Evolutionary conservation across 2,113 vertebrate genomes (phyloP), one percentile per base, ranked within the genome.

Genomic region (Monarcha castaneiventris): DNA sequence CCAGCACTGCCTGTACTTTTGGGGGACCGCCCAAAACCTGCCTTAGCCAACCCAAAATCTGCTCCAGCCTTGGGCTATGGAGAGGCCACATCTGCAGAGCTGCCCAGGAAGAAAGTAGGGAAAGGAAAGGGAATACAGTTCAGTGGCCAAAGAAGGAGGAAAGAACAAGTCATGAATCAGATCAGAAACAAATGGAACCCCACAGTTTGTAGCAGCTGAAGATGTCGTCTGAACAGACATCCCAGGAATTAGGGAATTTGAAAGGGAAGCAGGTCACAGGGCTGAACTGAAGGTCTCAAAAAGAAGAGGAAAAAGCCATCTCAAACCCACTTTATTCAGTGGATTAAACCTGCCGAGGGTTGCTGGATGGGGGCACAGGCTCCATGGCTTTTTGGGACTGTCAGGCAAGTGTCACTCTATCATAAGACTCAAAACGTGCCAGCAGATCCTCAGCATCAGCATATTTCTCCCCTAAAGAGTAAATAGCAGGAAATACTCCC

Each of bases 361-460:
- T 18, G 46, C 23, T 33, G 39, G 19, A 68, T 44, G 44, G 18
- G 32, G 29, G 11, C 35, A 18, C 4, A 49, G 39, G 19, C 26
- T 69, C 37, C 61, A 2, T 29, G 8, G 3, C 66, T 39, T 77
- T 30, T 64, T 30, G 25, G 22, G 55, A 29, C 2, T 48, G 30
- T 13, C 66, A 39, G 6, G 6, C 0, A 0, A 55, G 39, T 2
- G 13, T 17, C 87, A 7, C 22, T 64, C n/a, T n/a, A n/a, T n/a
- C 13, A 0, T 21, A 30, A 67, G 49, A 61, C 30, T 44, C 35
- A 30, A 71, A 84, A 66, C 0, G 4, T 62, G 32, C 46, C 14
- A 46, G 49, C 30, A 67, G 48, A 58, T 33, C 83, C 44, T 81
- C 78, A 78, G 30, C 82, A 62, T 26, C 51, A 46, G 43, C 11